Evolutionary conservation across 2,113 vertebrate species (phyloP), one percentile per base, ranked within the genome.

Genomic region (Larimichthys polyactis): DNA sequence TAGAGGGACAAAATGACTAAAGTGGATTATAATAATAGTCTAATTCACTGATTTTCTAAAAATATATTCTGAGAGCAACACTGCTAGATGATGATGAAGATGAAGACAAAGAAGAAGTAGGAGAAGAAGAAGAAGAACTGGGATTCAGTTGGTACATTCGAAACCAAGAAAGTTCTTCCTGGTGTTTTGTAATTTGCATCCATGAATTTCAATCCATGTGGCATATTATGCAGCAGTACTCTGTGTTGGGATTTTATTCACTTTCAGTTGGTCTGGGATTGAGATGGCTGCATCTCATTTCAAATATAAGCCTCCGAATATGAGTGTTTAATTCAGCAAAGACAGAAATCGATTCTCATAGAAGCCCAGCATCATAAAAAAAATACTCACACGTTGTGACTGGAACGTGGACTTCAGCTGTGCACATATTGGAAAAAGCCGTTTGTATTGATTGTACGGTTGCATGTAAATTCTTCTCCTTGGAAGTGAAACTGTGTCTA

Each of bases 361-460:
- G 40, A 64, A 17, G 17, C 17, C 5, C 7, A 27, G 7, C 9
- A 11, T 22, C 51, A 15, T 74, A 70, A 60, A 27, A 57, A 69
- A 27, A 72, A 65, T 22, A 27, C 16, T 8, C 32, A 36, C 12
- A 49, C 52, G 2, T 11, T 32, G 22, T 64, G 22, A 58, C 20
- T 19, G 6, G 27, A 2, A 27, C 10, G 65, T 6, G 7, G 67
- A 55, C 19, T 22, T 55, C 16, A 29, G 32, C 62, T 51, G 44
- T 14, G 44, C 10, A 44, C 79, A 40, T 22, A 32, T 5, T 22
- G 27, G 40, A 44, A 82, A 60, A 52, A 19, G 29, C 68, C 59
- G 55, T 70, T 79, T 77, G 72, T 48, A 75, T 3, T 44, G 81
- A 83, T 79, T 48, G 48, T 58, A 71, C 24, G 8, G 27, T 73